Conservation (phyloP, 2,888 invertebrate species). For the Clitarchus hookeri region DNA sequence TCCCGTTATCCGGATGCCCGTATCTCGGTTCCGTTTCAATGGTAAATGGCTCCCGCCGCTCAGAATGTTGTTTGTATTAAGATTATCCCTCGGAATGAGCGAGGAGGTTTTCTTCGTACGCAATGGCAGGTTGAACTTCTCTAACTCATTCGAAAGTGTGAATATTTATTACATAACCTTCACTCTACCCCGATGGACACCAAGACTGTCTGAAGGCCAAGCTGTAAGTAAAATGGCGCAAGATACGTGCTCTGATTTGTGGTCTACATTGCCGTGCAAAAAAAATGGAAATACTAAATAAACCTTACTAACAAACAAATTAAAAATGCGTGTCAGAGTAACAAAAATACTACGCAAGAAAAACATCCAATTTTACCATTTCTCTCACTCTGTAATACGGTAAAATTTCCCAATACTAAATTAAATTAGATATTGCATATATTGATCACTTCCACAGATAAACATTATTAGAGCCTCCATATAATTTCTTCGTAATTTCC, state of each 20-base stretch:
- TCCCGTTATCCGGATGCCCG: not conserved
- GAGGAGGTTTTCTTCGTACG: not conserved
- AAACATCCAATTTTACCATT: too few species aligned
- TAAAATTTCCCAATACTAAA: too few species aligned
- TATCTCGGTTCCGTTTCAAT: constrained; percentile 14
- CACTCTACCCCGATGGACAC: not conserved
- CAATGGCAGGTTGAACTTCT: not conserved
- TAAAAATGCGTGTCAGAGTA: too few species aligned
- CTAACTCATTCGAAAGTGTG: not conserved
- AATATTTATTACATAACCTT: not conserved
- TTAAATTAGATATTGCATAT: too few species aligned
- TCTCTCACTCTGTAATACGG: too few species aligned
- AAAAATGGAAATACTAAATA: too few species aligned
- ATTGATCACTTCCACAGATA: too few species aligned
- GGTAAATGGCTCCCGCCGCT: not conserved
- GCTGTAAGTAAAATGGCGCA: not conserved
- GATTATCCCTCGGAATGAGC: not conserved
- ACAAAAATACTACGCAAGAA: too few species aligned
- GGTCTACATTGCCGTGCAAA: too few species aligned
- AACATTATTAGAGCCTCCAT: too few species aligned
- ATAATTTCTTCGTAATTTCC: too few species aligned
- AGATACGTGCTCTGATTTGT: not conserved
- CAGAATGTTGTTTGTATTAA: not conserved
- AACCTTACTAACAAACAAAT: too few species aligned
- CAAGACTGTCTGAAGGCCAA: not conserved